phyloP scores from a whole-genome alignment of 23 tunicate genomes.

The Pegea sp. region DNA sequence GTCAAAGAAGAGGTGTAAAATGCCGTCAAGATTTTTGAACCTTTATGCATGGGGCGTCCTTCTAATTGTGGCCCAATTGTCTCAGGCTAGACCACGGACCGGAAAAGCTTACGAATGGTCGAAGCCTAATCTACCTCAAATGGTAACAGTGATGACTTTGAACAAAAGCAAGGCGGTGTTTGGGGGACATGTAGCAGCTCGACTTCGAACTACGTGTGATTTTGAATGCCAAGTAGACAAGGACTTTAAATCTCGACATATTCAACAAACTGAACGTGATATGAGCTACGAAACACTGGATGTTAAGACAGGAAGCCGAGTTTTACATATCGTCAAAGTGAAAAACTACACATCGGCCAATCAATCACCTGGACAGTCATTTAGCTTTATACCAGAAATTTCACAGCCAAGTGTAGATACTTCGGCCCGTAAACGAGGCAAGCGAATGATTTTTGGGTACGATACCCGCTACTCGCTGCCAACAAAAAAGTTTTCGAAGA shows the following conservation, averaged over 20 bases:
- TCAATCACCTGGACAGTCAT: neutral
- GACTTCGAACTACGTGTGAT: constrained; percentile 31
- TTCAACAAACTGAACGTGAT: constrained; percentile 18
- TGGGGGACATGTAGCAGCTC: constrained; percentile 35
- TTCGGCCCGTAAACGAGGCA: constrained; percentile 1
- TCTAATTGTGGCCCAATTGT: no score
- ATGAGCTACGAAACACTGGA: constrained; percentile 58
- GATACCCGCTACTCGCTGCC: constrained; percentile 63
- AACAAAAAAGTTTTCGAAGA: constrained; percentile 17
- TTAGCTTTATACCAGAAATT: neutral
- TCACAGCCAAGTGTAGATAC: neutral
- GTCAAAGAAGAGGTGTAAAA: no score
- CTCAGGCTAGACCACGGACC: no score
- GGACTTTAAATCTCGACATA: constrained; percentile 10
- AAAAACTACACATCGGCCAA: constrained; percentile 9
- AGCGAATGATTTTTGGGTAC: constrained; percentile 50
- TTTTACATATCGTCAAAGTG: constrained; percentile 14
- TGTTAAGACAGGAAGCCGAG: constrained; percentile 6
- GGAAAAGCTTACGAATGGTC: no score
- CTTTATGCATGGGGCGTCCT: no score
- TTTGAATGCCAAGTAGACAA: constrained; percentile 29
- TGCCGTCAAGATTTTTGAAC: no score
- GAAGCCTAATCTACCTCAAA: no score
- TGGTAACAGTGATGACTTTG: no score
- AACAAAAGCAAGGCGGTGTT: constrained; percentile 24